A percentile compares a stretch with the other conserved stretches of the same genome.
Conservation (phyloP, 2,113 vertebrate species). For the Pseudolaguvia tuberculata region DNA sequence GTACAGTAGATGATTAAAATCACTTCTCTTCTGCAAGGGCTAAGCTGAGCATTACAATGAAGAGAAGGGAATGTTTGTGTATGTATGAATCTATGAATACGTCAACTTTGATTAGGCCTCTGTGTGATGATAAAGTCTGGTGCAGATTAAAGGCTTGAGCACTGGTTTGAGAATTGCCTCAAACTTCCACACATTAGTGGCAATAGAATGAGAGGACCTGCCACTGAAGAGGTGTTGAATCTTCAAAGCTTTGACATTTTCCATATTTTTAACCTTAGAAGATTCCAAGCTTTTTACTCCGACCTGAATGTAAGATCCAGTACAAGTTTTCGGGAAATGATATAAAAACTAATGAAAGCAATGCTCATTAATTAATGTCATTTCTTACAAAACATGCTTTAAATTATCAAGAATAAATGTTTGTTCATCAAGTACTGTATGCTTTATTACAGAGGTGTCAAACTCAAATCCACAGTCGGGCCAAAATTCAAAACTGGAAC, state of each 20-base stretch:
- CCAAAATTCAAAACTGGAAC: no score
- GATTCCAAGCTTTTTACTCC: neutral
- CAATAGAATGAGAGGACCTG: constrained; percentile 6
- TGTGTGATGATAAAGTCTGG: constrained; percentile 20
- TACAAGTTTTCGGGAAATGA: neutral
- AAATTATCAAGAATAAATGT: neutral
- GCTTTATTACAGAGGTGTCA: no score
- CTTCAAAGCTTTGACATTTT: constrained; percentile 30
- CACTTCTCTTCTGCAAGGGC: constrained; percentile 18
- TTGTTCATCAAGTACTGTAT: neutral
- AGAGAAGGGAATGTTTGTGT: constrained; percentile 11
- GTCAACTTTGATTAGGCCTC: constrained; percentile 27
- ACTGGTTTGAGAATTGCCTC: constrained; percentile 21
- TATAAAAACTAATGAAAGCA: neutral
- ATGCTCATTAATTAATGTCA: neutral
- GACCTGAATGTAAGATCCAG: neutral
- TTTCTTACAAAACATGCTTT: neutral
- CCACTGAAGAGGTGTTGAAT: constrained; percentile 19
- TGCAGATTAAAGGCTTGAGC: constrained; percentile 18
- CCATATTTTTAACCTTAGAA: constrained; percentile 7
- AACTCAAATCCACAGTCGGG: no score
- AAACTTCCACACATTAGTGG: neutral
- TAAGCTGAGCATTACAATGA: constrained; percentile 27
- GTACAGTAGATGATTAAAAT: constrained; percentile 29
- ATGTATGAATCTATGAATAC: constrained; percentile 19